Evolutionary conservation across 1,140 invertebrate genomes (phyloP).

Genomic region (Ephestia elutella): DNA sequence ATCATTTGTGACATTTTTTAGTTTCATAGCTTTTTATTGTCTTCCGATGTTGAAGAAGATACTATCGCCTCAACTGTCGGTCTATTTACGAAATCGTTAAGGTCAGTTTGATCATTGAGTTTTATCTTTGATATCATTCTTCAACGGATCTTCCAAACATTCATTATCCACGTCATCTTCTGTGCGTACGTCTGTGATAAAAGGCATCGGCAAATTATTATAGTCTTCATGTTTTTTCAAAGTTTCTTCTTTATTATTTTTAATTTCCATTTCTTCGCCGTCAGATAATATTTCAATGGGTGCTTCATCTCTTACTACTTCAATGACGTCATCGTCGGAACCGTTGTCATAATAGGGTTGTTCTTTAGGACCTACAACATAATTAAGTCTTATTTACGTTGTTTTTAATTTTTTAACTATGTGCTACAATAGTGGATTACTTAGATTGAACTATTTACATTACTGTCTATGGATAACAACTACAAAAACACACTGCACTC

Average conservation of each 20-base stretch:
- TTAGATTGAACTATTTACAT: neutral
- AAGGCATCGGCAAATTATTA: neutral
- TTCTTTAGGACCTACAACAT: slow-evolving; percentile 7
- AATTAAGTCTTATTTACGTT: too few species aligned
- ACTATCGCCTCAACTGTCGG: neutral
- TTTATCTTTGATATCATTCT: neutral
- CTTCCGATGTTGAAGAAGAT: neutral
- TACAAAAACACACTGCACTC: neutral
- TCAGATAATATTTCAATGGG: slow-evolving; percentile 67
- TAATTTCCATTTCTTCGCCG: slow-evolving; percentile 51
- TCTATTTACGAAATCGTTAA: neutral
- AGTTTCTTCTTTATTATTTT: slow-evolving; percentile 20
- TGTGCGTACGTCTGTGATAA: neutral
- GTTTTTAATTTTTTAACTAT: too few species aligned
- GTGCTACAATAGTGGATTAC: neutral
- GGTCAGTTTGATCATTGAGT: neutral
- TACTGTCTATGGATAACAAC: neutral
- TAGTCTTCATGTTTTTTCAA: neutral
- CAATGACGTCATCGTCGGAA: slow-evolving; percentile 68
- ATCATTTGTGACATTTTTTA: neutral
- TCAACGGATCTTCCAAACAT: neutral
- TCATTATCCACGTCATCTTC: neutral
- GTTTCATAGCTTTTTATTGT: neutral
- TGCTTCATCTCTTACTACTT: slow-evolving; percentile 64
- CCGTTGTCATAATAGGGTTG: slow-evolving; percentile 29